Evolutionary conservation across 2,113 vertebrate species (phyloP).

Genomic region (Dolichotis patagonum): DNA sequence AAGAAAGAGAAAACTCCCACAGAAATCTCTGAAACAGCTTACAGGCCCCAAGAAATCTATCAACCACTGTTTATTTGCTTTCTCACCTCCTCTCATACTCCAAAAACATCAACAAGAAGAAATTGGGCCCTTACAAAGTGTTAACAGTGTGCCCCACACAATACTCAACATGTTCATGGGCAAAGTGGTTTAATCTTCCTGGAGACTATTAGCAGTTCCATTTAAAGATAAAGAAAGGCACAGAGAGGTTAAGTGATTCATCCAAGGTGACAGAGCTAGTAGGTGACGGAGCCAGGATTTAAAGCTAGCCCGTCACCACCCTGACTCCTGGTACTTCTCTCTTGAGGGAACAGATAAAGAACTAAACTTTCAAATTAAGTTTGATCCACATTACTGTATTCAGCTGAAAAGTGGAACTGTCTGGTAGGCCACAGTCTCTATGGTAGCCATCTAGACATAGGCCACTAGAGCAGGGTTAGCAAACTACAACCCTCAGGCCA

Average conservation of each 20-base stretch:
- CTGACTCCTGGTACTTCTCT: not conserved
- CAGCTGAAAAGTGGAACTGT: not conserved
- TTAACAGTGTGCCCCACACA: not conserved
- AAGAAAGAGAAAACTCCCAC: not conserved
- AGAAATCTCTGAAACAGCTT: not conserved
- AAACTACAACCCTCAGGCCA: not conserved
- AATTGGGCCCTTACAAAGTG: not conserved
- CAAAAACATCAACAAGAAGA: not conserved
- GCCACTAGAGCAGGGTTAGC: not conserved
- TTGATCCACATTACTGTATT: not conserved
- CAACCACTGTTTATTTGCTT: not conserved
- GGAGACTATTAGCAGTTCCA: not conserved
- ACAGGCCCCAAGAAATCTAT: not conserved
- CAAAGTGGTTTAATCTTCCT: not conserved
- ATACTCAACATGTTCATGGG: not conserved
- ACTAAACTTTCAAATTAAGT: not conserved
- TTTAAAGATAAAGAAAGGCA: slow-evolving; percentile 23
- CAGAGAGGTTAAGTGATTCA: slow-evolving; percentile 26
- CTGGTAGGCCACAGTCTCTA: not conserved
- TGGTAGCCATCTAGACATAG: not conserved
- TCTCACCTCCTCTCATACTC: not conserved
- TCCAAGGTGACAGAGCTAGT: slow-evolving; percentile 6
- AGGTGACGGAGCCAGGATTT: not conserved
- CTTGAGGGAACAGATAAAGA: not conserved
- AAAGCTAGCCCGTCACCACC: not conserved